Evolutionary conservation across 1,140 invertebrate species (phyloP), one percentile per base, ranked within the genome.

Genomic region (Drosophila tropicalis): DNA sequence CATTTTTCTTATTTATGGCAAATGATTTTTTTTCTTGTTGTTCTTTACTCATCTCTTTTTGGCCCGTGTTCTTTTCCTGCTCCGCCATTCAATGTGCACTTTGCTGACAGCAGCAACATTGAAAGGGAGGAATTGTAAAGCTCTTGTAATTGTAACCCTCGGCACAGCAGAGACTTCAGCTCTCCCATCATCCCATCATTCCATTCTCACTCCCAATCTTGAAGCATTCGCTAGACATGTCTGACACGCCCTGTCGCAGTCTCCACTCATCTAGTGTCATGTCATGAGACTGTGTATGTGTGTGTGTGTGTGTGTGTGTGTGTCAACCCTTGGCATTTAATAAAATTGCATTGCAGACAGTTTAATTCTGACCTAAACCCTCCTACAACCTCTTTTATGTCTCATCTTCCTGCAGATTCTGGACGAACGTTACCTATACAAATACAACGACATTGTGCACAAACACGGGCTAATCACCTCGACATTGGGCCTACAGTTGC

Each of bases 391-490:
- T 29, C 22, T 62, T 41, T 68, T 51, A 67, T 61, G 55, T 51
- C 39, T 17, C 56, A 56, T 66, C 76, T 41, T 6, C 44, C 74
- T 87, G 15, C 90, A 94, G 93, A 94, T 94, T 54, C 75, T 90
- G 22, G 92, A 93, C 63, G 86, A 91, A 13, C 90, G 91, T 56
- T 92, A 92, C 51, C 84, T 94, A 76, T 90, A 93, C 57, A 81
- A 90, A 34, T 94, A 94, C 78, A 93, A 93, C 17, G 90, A 90
- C 56, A 84, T 92, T 17, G 91, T 93, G 41, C 94, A 94, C 86
- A 82, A 91, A 58, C 94, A 94, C 70, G 94, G 94, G 34, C 91
- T 94, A 74, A 91, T 94, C 69, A 94, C 93, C 25, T 92, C 93
- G 12, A 93, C 92, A 3, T 78, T 95, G 51, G 94, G 94, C 34